Base-by-base conservation (phyloP, 2,797 vertebrate species). In the Psittacula derbiana region DNA sequence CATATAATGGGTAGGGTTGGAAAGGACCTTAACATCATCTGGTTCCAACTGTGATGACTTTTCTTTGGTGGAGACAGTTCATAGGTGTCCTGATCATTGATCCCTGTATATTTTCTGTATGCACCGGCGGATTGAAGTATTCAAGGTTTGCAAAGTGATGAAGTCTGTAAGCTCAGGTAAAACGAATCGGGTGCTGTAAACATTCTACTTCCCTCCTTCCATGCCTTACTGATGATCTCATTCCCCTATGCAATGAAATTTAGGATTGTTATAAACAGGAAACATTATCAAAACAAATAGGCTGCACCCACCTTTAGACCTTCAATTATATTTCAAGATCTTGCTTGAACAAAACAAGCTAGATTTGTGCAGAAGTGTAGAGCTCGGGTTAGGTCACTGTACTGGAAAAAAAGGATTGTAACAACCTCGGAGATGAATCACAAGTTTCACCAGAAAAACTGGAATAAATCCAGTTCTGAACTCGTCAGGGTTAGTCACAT, bases 221-320 rank as follows among this genome's bases (percentile, higher is more conserved):
- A n/a, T 80, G 69, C 80, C 41, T 78, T 92, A 67, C 46, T 43
- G 70, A 57, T 96, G 87, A 91, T 82, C 47, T 96, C 64, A 80
- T 86, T 95, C 52, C 67, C 61, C 67, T 92, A 10, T 62, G 53
- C 36, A 65, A 66, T 82, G 84, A 88, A 88, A 93, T 91, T 87
- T 71, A 92, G 55, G 62, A 62, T 93, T 90, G 65, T 44, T 91
- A 60, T 88, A 97, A 96, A 94, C 96, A 97, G 96, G 97, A 97
- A 97, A 62, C 40, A 49, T 78, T 86, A 78, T 93, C 85, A 95
- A 97, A 95, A 84, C 90, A 90, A 93, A 84, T 70, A 82, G 62
- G 10, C 65, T 88, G 44, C 53, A 61, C 28, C 49, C 71, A 89
- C 33, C 73, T 78, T 67, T 62, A 61, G 67, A 88, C 80, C 83